phyloP scores from a whole-genome alignment of 2,888 invertebrate species.

The Mantis religiosa region DNA sequence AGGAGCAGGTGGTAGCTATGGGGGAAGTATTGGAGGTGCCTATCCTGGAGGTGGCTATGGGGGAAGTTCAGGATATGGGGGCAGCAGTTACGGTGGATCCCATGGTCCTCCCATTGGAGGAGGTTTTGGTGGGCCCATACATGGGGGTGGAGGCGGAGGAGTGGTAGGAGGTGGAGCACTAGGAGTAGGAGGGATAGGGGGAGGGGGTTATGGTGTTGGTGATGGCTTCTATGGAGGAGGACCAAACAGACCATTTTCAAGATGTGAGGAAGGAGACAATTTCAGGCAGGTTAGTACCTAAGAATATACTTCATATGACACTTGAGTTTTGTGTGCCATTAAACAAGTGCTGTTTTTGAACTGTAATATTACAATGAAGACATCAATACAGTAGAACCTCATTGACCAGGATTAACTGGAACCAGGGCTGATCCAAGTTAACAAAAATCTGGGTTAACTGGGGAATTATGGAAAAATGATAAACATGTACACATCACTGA shows the following conservation, averaged over 20 bases:
- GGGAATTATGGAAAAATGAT: no score
- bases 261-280: conserved; percentile 77
- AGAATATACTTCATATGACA: not conserved
- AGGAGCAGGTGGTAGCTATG: conserved; percentile 36
- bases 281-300: conserved; percentile 59
- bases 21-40: not conserved
- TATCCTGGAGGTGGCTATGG: conserved; percentile 27
- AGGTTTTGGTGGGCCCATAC: conserved; percentile 28
- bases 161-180: conserved; percentile 22
- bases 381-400: no score
- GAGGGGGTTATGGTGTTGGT: conserved; percentile 19
- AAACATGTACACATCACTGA: no score
- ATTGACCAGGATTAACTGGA: no score
- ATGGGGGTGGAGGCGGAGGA: conserved; percentile 34
- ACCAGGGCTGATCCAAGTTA: no score
- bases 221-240: conserved; percentile 24
- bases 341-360: no score
- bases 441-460: no score
- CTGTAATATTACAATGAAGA: no score
- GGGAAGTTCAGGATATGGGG: not conserved
- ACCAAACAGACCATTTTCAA: conserved; percentile 39
- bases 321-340: no score
- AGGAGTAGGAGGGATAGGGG: conserved; percentile 14
- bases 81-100: conserved; percentile 20
- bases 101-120: not conserved